Evolutionary conservation across 2,888 invertebrate species (phyloP), one percentile per base, ranked within the genome.

Genomic region (Marronus borbonicus): DNA sequence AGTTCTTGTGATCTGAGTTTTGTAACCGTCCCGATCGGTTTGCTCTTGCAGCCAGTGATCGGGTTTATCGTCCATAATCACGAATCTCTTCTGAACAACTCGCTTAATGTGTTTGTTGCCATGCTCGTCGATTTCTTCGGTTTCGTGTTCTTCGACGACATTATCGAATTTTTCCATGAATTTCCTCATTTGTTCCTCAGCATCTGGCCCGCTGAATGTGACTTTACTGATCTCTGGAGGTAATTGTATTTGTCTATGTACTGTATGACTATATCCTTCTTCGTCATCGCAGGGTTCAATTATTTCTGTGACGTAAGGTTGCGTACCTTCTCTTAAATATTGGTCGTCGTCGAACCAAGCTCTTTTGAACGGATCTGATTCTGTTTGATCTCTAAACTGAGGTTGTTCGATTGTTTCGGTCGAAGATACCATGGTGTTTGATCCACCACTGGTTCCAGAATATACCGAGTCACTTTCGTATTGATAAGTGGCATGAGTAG

Each of bases 391-490:
- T 39, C 65, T 50, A 44, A 64, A 72, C 24, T 72, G 72, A 39
- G 72, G 52, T 12, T 92, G 92, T 85, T 93, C 94, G 83, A 94
- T 88, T 28, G 93, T 93, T 84, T 94, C 94, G 82, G 93, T 90
- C 20, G 94, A 94, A 31, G 96, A 95, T 76, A 96, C 94, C 91
- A 96, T 93, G 14, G 96, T 96, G 87, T 95, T 95, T 77, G 96
- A 96, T 82, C 95, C 95, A 81, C 92, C 92, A 87, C 96, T 96
- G 24, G 96, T 95, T 76, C 95, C 95, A 0, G 96, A 95, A 93
- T 95, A 95, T 55, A 95, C 93, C 0, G 96, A 96, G 85, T 96
- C 95, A 0, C 94, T 94, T 87, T 96, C 95, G 82, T 94, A 95
- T 86, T 95, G 95, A 85, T 94, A 83, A 0, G 95, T 95, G 12